Base-by-base conservation (phyloP, 1,140 invertebrate species). In the Archivesica marissinica region DNA sequence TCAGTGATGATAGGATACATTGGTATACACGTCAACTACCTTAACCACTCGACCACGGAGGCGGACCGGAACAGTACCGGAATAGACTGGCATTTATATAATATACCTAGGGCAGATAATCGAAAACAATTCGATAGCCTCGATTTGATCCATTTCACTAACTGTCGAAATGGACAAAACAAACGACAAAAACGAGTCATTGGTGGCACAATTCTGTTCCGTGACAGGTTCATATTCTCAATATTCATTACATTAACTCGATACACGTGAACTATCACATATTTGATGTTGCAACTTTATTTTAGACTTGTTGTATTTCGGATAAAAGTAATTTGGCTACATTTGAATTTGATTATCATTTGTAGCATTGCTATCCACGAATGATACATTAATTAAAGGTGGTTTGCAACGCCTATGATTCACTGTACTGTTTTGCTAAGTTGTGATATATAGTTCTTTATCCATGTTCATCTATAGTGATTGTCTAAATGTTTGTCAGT, bases 101-200 rank as follows among this genome's bases (percentile, higher is more conserved):
- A 20, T 7, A 7, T 20, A 7, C 2, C 23, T n/a, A 52, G 17
- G 28, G 59, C 7, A 25, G 15, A 33, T 64, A 64, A 64, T 33
- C n/a, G 30, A 35, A 35, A 64, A 15, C 20, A 23, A 25, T 64
- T 64, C 59, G 30, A 64, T 33, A 64, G 59, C 59, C 59, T 64
- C 59, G 59, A 25, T 64, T 20, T 64, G 59, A 20, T 35, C 59
- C 30, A 64, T 64, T 64, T 30, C 59, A 33, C 28, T 30, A 64
- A 64, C 59, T 2, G 59, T 64, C 59, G 59, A 64, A 64, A 64
- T 64, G 59, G 59, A 64, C 59, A 64, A 64, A 35, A 64, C n/a
- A 59, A 4, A 15, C 13, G 38, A 35, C n/a, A 35, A 33, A 64
- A 35, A 4, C 0, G 59, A 64, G 30, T 64, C 59, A 17, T 30